Evolutionary conservation across 2,113 vertebrate species (phyloP), one percentile per base, ranked within the genome.

Genomic region (Bungarus multicinctus): DNA sequence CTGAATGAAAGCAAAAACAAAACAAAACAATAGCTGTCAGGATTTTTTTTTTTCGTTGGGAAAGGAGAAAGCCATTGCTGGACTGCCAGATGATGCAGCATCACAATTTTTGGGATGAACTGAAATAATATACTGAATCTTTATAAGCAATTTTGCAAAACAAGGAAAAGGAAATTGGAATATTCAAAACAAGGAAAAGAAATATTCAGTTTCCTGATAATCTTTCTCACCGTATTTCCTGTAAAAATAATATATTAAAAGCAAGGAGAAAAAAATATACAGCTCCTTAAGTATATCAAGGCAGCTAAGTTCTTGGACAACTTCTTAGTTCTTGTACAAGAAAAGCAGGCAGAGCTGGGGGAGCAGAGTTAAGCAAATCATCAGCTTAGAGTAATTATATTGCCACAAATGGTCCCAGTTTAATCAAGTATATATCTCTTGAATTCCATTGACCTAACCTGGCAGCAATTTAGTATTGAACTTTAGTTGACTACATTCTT

Each of bases 1-100:
- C 99, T 99, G 97, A 9, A 90, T 9, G 5, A 53, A 52, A 81
- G 55, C 90, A 52, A 92, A 64, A 47, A 47, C 7, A 47, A 4
- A 45, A 45, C 45, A 45, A 47, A 47, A 20, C 23, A 90, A 85
- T 22, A 89, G 88, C 23, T 74, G 18, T 0, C 34, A 1, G 0
- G 43, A 14, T 2, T 45, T 6, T 27, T 22, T 27, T 22, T 43
- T 69, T 12, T 85, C 34, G 55, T 58, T 57, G 5, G 43, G 27
- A 87, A 34, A 87, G 12, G 55, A 60, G 45, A 81, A 30, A 53
- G 23, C 23, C 57, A 43, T 43, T 50, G 18, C 81, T 52, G 14
- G 85, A 64, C 55, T 25, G 5, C n/a, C 30, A 52, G 47, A 4
- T 52, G 22, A 3, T 53, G 5, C n/a, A 74, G 8, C 22, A 53